Evolutionary conservation across 2,797 vertebrate species (phyloP), one percentile per base, ranked within the genome.

Genomic region (Numenius phaeopus): DNA sequence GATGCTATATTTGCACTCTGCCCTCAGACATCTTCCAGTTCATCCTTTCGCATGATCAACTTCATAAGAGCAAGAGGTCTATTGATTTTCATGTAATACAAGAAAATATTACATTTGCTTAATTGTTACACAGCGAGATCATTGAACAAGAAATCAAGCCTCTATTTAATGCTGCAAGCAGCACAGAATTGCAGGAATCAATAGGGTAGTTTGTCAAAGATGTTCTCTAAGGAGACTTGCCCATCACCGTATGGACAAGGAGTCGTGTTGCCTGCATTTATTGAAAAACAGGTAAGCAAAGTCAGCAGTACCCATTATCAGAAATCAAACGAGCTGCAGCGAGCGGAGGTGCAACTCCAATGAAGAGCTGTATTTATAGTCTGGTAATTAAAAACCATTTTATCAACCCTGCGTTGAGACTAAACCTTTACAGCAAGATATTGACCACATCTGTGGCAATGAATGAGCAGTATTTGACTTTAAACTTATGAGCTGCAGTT

Each of bases 11-110:
- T 67, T 97, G 98, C 98, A 94, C 98, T 97, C 92, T 98, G 97
- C 97, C 97, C 98, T 97, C 89, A 94, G 92, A 78, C 97, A 97
- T 92, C 87, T 92, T 95, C 96, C 66, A 98, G 97, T 98, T 97
- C 98, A 98, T 98, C 97, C 97, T 98, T 98, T 83, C 98, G 94
- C 96, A 85, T 94, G 97, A 98, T 98, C 98, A 97, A 98, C 98
- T 97, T 95, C 83, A 40, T 67, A 84, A 97, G 98, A 98, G 98
- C 99, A 98, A 98, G 97, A 99, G 99, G 99, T 99, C 98, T 98
- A 99, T 99, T 99, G 99, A 99, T 99, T 99, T 99, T 98, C 98
- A 99, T 99, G 99, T 99, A 99, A 99, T 98, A 99, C 99, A 99
- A 99, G 98, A 99, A 99, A 99, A 99, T 98, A 99, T 99, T 99